Conservation (phyloP, 1,140 invertebrate genomes). For the Samia ricini region DNA sequence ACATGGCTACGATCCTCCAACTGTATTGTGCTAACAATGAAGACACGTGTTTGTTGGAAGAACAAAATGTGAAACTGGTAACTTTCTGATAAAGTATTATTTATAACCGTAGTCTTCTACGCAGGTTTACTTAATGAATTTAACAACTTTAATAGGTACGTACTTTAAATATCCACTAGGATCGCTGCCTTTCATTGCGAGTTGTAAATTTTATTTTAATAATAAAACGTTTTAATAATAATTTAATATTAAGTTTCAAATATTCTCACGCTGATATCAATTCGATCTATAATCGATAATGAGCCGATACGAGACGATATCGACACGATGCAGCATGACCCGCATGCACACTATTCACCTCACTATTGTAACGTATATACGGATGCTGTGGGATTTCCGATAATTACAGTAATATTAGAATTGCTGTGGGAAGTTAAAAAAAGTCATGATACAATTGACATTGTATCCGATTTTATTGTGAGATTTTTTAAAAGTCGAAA, state of each 20-base stretch:
- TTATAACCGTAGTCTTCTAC: no score
- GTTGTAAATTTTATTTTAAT: no score
- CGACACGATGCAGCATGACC: background rate
- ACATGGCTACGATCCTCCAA: background rate
- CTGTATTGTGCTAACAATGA: background rate
- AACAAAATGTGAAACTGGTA: background rate
- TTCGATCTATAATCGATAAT: slow-evolving; percentile 15
- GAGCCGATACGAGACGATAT: slow-evolving; percentile 9
- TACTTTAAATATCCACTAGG: no score
- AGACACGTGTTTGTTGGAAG: background rate
- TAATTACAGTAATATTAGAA: slow-evolving; percentile 8
- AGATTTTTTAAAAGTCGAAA: background rate
- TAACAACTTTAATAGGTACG: no score
- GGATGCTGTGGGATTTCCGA: slow-evolving; percentile 14
- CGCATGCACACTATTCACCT: slow-evolving; percentile 17
- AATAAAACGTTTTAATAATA: background rate
- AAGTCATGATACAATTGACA: background rate
- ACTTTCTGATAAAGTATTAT: no score
- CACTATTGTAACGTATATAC: slow-evolving; percentile 17
- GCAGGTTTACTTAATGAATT: no score
- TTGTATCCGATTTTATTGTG: background rate
- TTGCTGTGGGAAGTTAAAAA: background rate
- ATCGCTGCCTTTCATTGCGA: no score
- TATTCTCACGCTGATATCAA: slow-evolving; percentile 1
- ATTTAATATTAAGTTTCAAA: background rate